Base-by-base conservation (phyloP, 2,888 invertebrate genomes). In the Acanthosoma haemorrhoidale region DNA sequence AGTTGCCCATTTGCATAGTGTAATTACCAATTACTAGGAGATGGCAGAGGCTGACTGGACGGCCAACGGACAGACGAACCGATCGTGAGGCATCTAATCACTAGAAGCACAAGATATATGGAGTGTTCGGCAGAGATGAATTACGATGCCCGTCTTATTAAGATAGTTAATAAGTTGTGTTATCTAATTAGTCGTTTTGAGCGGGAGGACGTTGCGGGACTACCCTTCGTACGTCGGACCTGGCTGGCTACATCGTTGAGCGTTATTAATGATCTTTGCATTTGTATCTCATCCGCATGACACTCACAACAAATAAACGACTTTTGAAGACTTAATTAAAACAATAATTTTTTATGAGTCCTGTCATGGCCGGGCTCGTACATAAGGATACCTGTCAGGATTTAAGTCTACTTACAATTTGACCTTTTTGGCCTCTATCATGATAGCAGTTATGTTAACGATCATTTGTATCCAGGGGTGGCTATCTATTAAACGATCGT, bases 111-210 rank as follows among this genome's bases (percentile, higher is more conserved):
- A 67, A 67, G 67, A 67, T 67, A 34, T 67, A 67, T 67, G 67
- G 57, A 67, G 41, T 41, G 25, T 29, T 15, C 51, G 67, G 15
- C 32, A 31, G 36, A 34, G 36, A 51, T 67, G 67, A 34, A 64
- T 64, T 64, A 43, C 21, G n/a, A 43, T 43, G 25, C 36, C 60
- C 29, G 41, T 59, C 69, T 69, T 70, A 72, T 72, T 72, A 72
- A 70, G 72, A 70, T 70, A 67, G 63, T 72, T 68, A 60, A 72
- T 68, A 63, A 32, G 39, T 43, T 60, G 70, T 68, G 70, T 70
- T 70, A 70, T 67, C 72, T 70, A 72, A 72, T 72, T 72, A 72
- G 72, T 70, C 60, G 32, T n/a, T 6, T 25, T 57, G 57, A 21
- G 25, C 21, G 18, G 5, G 25, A n/a, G 25, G 21, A 21, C 36